These are phyloP conservation scores for Buceros bicornis DNA, from an alignment of 2,797 vertebrate genomes.

Conservation along the genomic window DNA sequence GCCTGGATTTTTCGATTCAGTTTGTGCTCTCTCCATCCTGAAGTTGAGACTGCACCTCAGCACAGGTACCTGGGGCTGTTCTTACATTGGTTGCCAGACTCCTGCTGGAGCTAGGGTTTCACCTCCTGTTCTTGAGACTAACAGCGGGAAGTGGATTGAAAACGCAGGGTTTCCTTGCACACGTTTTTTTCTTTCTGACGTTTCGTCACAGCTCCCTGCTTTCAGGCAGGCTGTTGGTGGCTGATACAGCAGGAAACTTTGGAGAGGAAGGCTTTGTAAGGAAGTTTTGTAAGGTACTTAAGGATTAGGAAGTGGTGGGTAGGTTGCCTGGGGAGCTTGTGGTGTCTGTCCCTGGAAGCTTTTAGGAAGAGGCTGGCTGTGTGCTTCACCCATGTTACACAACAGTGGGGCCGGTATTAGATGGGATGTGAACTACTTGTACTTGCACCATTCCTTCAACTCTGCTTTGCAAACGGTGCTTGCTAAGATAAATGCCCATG, in stretches of 20 bases:
- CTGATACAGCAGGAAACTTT: not conserved
- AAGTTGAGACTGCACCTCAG: not conserved
- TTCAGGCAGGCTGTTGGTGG: not conserved
- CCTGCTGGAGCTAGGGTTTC: not conserved
- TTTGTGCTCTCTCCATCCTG: not conserved
- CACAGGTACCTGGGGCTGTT: not conserved
- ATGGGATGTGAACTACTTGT: not conserved
- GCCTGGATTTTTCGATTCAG: not conserved
- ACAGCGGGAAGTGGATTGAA: not conserved
- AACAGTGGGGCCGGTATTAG: not conserved
- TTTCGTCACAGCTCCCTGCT: not conserved
- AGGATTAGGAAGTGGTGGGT: not conserved
- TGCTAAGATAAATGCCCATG: not conserved
- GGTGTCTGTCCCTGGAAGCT: not conserved
- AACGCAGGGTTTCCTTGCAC: not conserved
- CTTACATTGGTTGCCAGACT: not conserved
- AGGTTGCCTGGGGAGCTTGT: not conserved
- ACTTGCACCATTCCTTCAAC: not conserved
- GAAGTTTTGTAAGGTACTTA: not conserved
- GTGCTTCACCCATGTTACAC: not conserved
- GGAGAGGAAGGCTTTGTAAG: not conserved
- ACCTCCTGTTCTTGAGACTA: not conserved
- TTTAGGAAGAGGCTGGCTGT: not conserved
- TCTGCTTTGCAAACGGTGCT: constrained; percentile 5
- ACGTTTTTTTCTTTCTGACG: not conserved